Evolutionary conservation across 2,797 vertebrate species (phyloP).

Genomic region (Trachops cirrhosus): DNA sequence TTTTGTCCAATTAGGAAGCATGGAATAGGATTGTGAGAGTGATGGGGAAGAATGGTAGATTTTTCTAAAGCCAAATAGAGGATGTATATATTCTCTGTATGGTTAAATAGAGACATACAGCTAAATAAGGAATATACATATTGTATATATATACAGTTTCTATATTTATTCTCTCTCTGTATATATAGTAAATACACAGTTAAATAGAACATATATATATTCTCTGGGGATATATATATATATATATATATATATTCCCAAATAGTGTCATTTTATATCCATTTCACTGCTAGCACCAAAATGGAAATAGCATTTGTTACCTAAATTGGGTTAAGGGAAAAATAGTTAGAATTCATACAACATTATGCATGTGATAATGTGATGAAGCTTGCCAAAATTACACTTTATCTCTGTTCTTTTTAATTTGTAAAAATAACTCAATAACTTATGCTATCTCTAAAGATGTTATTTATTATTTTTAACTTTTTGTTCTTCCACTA

Average conservation of each 20-base stretch:
- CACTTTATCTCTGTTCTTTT: neutral
- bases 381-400: constrained; percentile 20
- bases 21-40: neutral
- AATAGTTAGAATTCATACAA: constrained; percentile 13
- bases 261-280: neutral
- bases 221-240: neutral
- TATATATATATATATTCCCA: neutral
- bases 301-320: constrained; percentile 37
- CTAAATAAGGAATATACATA: neutral
- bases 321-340: constrained; percentile 34
- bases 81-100: neutral
- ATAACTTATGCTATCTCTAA: neutral
- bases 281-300: constrained; percentile 18
- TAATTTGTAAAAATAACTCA: constrained; percentile 24
- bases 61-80: neutral
- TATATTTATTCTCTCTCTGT: neutral
- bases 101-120: neutral
- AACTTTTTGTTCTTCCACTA: neutral
- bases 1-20: neutral
- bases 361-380: neutral
- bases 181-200: neutral
- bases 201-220: neutral
- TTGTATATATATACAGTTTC: neutral
- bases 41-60: neutral
- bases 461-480: neutral